Conservation (phyloP, 2,888 invertebrate species). For the Erannis defoliaria region DNA sequence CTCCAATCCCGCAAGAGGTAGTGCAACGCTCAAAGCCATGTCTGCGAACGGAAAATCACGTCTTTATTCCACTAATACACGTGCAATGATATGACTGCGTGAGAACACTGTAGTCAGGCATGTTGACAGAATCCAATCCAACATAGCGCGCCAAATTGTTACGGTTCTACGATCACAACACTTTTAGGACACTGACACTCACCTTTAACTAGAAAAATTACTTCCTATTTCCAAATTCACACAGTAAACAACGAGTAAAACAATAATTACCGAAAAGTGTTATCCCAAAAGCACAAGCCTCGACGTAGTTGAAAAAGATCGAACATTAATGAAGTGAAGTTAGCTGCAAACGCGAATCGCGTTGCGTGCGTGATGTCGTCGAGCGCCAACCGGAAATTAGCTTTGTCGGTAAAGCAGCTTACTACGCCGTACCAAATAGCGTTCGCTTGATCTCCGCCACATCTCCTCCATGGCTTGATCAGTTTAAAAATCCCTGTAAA, state of each 20-base stretch:
- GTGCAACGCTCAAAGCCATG: slow-evolving; percentile 88
- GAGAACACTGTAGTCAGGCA: slow-evolving; percentile 60
- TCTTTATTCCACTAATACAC: slow-evolving; percentile 74
- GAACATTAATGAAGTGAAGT: slow-evolving; percentile 84
- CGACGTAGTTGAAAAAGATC: slow-evolving; percentile 83
- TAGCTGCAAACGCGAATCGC: slow-evolving; percentile 70
- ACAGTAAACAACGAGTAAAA: slow-evolving; percentile 64
- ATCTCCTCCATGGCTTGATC: too few relatives aligned
- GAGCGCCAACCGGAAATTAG: slow-evolving; percentile 79
- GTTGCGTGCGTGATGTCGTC: slow-evolving; percentile 79
- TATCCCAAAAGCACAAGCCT: slow-evolving; percentile 82
- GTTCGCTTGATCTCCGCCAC: too few relatives aligned
- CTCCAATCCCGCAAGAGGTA: slow-evolving; percentile 86
- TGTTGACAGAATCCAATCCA: slow-evolving; percentile 80
- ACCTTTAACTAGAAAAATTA: slow-evolving; percentile 57
- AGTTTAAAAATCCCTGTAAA: neutral
- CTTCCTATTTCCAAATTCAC: slow-evolving; percentile 50
- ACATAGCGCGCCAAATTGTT: slow-evolving; percentile 80
- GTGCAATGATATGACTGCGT: slow-evolving; percentile 75
- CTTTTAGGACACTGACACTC: slow-evolving; percentile 54
- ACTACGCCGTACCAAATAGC: slow-evolving; percentile 72
- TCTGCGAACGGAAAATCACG: slow-evolving; percentile 75
- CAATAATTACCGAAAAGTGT: slow-evolving; percentile 83
- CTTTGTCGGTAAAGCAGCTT: slow-evolving; percentile 71
- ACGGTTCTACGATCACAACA: slow-evolving; percentile 58